phyloP scores from a whole-genome alignment of 2,888 invertebrate genomes.

The Prosapia bicincta region DNA sequence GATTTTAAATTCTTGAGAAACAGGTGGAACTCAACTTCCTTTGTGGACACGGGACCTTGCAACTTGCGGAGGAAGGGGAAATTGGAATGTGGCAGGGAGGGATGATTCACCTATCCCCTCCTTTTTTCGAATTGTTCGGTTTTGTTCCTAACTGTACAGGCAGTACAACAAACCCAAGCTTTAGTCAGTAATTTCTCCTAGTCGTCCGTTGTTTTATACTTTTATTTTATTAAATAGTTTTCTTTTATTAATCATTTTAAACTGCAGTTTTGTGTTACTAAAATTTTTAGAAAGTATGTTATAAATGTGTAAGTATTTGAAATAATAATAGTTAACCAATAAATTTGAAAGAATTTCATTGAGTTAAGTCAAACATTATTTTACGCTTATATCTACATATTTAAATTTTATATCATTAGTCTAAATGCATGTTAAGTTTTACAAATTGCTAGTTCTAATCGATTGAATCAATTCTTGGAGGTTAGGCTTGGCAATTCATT shows the following conservation, averaged over 20 bases:
- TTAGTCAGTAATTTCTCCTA: not conserved
- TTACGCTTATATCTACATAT: too few species aligned
- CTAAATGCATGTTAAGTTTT: too few species aligned
- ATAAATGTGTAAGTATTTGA: not conserved
- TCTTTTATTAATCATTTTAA: not conserved
- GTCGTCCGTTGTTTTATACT: not conserved
- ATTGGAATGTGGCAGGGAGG: constrained; percentile 16
- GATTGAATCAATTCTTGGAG: not conserved
- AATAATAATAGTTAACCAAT: not conserved
- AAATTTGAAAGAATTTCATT: not conserved
- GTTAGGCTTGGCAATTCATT: not conserved
- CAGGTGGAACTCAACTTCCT: not conserved
- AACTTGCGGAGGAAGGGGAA: not conserved
- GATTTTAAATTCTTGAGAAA: not conserved
- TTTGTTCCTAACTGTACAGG: not conserved
- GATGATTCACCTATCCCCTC: constrained; percentile 26
- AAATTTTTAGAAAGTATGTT: not conserved
- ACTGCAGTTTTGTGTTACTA: not conserved
- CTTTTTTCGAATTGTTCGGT: constrained; percentile 1
- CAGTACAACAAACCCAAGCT: not conserved
- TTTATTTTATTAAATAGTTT: not conserved
- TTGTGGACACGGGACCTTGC: not conserved
- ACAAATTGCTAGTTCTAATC: not conserved
- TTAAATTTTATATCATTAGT: too few species aligned
- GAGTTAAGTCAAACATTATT: not conserved